phyloP scores from a whole-genome alignment of 2,888 invertebrate genomes.

The Epicampocera succincta region DNA sequence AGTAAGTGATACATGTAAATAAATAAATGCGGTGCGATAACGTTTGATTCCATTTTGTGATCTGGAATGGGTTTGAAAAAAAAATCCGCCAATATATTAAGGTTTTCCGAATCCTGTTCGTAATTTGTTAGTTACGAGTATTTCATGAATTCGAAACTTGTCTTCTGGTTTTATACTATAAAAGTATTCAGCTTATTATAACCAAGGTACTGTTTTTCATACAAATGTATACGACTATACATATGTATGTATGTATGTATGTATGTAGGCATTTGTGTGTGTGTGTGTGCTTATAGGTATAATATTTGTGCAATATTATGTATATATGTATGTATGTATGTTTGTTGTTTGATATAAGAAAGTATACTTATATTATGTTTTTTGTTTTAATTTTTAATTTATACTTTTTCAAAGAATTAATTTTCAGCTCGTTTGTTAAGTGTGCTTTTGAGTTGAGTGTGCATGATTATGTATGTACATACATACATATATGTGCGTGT shows the following conservation, averaged over 20 bases:
- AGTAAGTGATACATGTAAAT: no score
- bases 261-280: not conserved
- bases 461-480: not conserved
- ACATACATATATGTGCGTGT: not conserved
- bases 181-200: slow-evolving; percentile 2
- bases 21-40: no score
- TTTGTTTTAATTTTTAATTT: slow-evolving; percentile 62
- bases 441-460: slow-evolving; percentile 49
- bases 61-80: no score
- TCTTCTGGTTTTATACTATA: slow-evolving; percentile 10
- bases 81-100: no score
- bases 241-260: not conserved
- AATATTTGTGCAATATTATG: slow-evolving; percentile 41
- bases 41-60: no score
- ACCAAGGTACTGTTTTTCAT: not conserved
- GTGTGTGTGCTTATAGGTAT: not conserved
- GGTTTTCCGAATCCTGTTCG: no score
- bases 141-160: slow-evolving; percentile 16
- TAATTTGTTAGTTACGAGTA: slow-evolving; percentile 6
- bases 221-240: slow-evolving; percentile 1
- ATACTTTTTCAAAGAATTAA: slow-evolving; percentile 70
- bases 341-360: slow-evolving; percentile 1
- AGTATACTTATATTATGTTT: slow-evolving; percentile 4
- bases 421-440: slow-evolving; percentile 65
- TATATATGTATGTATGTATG: slow-evolving; percentile 18